A percentile compares a stretch with the other conserved stretches of the same genome.
These are phyloP conservation scores for Nomada flava DNA, from an alignment of 2,888 invertebrate genomes.

Conservation along the genomic window DNA sequence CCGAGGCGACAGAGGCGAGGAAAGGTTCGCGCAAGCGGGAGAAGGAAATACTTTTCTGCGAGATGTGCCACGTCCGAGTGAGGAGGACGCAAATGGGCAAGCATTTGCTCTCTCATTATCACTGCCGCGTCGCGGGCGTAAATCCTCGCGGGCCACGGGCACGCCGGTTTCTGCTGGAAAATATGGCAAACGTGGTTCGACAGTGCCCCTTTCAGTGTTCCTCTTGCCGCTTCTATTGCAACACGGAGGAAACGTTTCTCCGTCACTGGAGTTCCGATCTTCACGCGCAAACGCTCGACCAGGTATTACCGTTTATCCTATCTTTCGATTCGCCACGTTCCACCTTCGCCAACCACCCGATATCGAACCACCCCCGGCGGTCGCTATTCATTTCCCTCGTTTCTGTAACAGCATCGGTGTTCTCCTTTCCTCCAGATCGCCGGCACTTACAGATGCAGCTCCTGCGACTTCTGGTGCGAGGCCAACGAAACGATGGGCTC, in stretches of 20 bases:
- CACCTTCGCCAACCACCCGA: too few species aligned
- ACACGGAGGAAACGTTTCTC: constrained; percentile 89
- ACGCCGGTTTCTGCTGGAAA: constrained; percentile 89
- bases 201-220: constrained; percentile 95
- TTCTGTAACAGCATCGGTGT: not conserved
- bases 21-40: constrained; percentile 85
- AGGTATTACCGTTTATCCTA: constrained; percentile 71
- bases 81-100: constrained; percentile 90
- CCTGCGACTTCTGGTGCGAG: constrained; percentile 89
- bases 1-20: constrained; percentile 44
- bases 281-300: constrained; percentile 86
- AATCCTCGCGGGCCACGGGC: constrained; percentile 86
- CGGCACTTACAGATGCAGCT: constrained; percentile 90
- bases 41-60: constrained; percentile 88
- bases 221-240: constrained; percentile 93
- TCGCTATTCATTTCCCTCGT: too few species aligned
- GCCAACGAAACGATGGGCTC: constrained; percentile 88
- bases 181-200: constrained; percentile 91
- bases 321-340: not conserved
- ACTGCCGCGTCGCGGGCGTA: constrained; percentile 89
- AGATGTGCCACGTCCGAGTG: constrained; percentile 90
- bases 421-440: constrained; percentile 78
- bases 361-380: too few species aligned
- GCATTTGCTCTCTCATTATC: constrained; percentile 94
- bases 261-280: constrained; percentile 90